These are phyloP conservation scores for Dinocampus coccinellae DNA, from an alignment of 2,888 invertebrate genomes.

Conservation along the genomic window DNA sequence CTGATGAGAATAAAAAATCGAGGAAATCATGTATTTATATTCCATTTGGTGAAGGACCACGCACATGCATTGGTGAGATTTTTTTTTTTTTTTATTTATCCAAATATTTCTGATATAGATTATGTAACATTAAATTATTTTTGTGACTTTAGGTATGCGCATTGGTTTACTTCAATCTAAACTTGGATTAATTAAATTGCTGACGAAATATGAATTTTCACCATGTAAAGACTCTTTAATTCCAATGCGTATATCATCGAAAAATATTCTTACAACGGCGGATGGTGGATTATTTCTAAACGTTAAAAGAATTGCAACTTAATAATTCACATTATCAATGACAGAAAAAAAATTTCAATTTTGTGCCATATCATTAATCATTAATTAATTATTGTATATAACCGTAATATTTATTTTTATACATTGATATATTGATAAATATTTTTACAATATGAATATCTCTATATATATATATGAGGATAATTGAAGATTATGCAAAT, in stretches of 20 bases:
- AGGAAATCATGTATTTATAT: conserved; percentile 55
- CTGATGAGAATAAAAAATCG: conserved; percentile 57
- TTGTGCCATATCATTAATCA: background rate
- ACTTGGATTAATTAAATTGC: conserved; percentile 52
- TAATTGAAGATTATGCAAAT: background rate
- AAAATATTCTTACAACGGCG: conserved; percentile 44
- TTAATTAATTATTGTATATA: background rate
- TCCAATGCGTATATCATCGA: conserved; percentile 52
- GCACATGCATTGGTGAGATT: conserved; percentile 62
- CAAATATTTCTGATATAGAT: background rate
- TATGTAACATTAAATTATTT: no score
- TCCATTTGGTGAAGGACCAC: conserved; percentile 66
- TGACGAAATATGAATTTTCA: conserved; percentile 55
- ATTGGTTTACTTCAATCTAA: conserved; percentile 59
- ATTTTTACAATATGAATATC: background rate
- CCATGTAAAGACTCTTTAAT: conserved; percentile 50
- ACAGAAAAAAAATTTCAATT: background rate
- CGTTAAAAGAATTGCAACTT: conserved; percentile 32
- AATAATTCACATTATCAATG: background rate
- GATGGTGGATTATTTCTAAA: conserved; percentile 43
- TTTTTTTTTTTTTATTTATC: background rate
- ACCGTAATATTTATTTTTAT: background rate
- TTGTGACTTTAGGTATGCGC: no score
- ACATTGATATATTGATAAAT: background rate
- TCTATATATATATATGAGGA: background rate